Evolutionary conservation across 2,888 invertebrate genomes (phyloP).

Genomic region (Drosophila paranaensis): DNA sequence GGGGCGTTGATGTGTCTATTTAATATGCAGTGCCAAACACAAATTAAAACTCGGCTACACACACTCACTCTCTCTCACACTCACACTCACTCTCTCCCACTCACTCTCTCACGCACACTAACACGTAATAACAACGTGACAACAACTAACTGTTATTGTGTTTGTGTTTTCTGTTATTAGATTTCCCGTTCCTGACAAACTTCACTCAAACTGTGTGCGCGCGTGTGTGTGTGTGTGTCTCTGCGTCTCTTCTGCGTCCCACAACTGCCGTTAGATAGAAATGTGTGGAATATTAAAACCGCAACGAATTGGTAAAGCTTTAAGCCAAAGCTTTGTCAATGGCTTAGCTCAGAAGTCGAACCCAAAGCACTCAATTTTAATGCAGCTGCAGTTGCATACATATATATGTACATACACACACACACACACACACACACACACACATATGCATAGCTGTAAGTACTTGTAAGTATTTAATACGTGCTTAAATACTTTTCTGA

Average conservation of each 20-base stretch:
- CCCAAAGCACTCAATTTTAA: neutral
- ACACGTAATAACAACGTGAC: conserved; percentile 33
- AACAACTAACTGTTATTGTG: conserved; percentile 56
- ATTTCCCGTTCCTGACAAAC: conserved; percentile 66
- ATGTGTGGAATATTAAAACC: conserved; percentile 47
- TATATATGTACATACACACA: too few species aligned
- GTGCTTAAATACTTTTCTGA: neutral
- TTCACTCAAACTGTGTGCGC: conserved; percentile 31
- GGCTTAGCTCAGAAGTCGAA: neutral
- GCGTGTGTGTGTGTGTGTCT: conserved; percentile 6
- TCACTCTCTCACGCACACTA: neutral
- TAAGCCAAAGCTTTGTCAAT: neutral
- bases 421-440: too few species aligned
- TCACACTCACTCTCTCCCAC: neutral
- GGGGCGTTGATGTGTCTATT: conserved; percentile 45
- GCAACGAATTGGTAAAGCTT: conserved; percentile 16
- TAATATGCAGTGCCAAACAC: conserved; percentile 72
- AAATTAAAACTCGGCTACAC: conserved; percentile 65
- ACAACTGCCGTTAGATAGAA: neutral
- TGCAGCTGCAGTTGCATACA: neutral
- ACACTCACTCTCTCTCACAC: conserved; percentile 16
- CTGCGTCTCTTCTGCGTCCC: too few species aligned
- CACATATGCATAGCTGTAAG: too few species aligned
- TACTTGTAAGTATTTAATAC: neutral
- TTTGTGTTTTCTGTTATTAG: conserved; percentile 65